Conservation (phyloP, 2,113 vertebrate genomes). For the Nothocercus julius region DNA sequence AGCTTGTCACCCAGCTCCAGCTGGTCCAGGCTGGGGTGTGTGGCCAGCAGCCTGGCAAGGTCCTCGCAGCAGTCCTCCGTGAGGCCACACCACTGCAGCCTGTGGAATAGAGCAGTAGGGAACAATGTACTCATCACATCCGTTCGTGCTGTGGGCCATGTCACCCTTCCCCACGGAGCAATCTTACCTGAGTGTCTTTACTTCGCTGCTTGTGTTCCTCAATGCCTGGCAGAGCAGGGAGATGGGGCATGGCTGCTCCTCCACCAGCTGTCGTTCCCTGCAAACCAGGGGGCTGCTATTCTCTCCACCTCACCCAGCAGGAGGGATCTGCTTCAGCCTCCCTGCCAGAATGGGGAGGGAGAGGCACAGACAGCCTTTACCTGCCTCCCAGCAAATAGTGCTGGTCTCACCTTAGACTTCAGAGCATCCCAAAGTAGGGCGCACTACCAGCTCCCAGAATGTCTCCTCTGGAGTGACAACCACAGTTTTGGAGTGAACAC, state of each 20-base stretch:
- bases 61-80: not conserved
- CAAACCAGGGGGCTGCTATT: rapidly evolving
- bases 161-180: too few relatives aligned
- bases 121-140: rapidly evolving
- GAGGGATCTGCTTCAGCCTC: not conserved
- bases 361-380: not conserved
- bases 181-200: not conserved
- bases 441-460: rapidly evolving
- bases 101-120: not conserved
- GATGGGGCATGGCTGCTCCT: not conserved
- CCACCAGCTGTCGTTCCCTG: not conserved
- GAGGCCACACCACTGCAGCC: slow-evolving; percentile 38
- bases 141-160: too few relatives aligned
- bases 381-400: too few relatives aligned
- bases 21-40: not conserved
- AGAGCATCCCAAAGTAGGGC: rapidly evolving
- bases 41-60: not conserved
- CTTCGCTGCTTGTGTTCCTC: not conserved
- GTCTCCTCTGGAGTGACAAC: not conserved
- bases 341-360: too few relatives aligned
- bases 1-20: not conserved
- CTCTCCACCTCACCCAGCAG: rapidly evolving
- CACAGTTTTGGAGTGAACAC: not conserved
- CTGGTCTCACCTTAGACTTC: rapidly evolving
- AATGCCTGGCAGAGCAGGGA: not conserved